phyloP scores from a whole-genome alignment of 1,140 invertebrate genomes.

The Papilio glaucus region DNA sequence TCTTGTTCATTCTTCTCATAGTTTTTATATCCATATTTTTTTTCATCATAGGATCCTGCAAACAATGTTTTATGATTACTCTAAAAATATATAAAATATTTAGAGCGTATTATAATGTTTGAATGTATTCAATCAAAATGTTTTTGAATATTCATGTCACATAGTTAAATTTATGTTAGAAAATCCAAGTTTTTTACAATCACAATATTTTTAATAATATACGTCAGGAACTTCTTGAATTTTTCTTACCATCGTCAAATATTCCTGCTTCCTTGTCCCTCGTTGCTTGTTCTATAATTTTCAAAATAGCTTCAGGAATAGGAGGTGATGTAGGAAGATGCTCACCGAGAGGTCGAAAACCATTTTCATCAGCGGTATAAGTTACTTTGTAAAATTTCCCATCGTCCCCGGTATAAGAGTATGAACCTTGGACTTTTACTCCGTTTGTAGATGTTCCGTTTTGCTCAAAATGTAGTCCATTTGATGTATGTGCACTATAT shows the following conservation, averaged over 20 bases:
- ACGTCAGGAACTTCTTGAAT: not conserved
- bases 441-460: slow-evolving; percentile 79
- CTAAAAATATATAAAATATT: no score
- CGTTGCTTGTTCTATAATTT: slow-evolving; percentile 77
- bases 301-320: slow-evolving; percentile 79
- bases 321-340: slow-evolving; percentile 90
- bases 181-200: no score
- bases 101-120: no score
- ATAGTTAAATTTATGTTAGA: no score
- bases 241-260: slow-evolving; percentile 64
- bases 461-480: slow-evolving; percentile 86
- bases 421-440: slow-evolving; percentile 74
- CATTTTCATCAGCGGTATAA: slow-evolving; percentile 87
- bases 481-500: slow-evolving; percentile 86
- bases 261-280: slow-evolving; percentile 61
- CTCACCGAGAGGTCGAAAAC: slow-evolving; percentile 84
- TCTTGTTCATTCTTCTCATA: slow-evolving; percentile 42
- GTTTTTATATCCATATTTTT: slow-evolving; percentile 66
- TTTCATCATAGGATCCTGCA: slow-evolving; percentile 67
- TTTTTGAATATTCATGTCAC: no score
- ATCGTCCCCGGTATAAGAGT: slow-evolving; percentile 85
- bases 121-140: no score
- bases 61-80: no score
- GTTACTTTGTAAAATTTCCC: slow-evolving; percentile 85
- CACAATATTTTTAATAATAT: no score